phyloP scores from a whole-genome alignment of 2,797 vertebrate genomes.

The Halcyon chelicuti region DNA sequence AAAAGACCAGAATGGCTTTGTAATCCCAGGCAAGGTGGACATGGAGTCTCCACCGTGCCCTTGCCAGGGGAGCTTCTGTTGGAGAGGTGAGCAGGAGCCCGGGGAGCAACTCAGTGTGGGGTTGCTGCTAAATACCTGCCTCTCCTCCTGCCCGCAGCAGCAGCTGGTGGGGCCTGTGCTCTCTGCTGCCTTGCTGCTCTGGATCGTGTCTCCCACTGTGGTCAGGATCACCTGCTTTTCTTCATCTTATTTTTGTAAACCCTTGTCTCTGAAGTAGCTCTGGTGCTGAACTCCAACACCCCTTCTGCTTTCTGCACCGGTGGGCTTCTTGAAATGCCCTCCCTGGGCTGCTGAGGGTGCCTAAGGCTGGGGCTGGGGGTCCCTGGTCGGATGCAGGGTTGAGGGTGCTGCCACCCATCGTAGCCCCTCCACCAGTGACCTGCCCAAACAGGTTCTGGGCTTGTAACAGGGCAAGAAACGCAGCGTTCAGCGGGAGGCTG shows the following conservation, averaged over 20 bases:
- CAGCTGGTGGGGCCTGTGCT: neutral
- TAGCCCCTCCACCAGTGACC: neutral
- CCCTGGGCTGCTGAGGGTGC: fast-evolving
- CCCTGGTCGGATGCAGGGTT: fast-evolving
- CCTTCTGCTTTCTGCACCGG: neutral
- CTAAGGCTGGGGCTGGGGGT: fast-evolving
- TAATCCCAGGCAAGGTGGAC: neutral
- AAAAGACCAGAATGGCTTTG: neutral
- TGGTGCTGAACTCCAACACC: neutral
- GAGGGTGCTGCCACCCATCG: fast-evolving
- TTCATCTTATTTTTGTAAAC: neutral
- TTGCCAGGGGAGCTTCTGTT: neutral
- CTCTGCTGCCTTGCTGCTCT: neutral
- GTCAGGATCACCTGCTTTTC: neutral
- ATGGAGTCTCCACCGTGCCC: neutral
- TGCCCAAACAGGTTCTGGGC: neutral
- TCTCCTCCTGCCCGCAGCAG: neutral
- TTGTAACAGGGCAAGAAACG: neutral
- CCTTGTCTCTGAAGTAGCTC: neutral
- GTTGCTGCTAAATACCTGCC: neutral
- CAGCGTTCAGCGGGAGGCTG: neutral
- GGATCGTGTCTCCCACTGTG: fast-evolving
- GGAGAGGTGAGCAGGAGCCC: neutral
- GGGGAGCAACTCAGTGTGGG: neutral
- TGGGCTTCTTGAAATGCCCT: fast-evolving